These are phyloP conservation scores for Rhizomys pruinosus DNA, from an alignment of 2,113 vertebrate species.

Conservation along the genomic window DNA sequence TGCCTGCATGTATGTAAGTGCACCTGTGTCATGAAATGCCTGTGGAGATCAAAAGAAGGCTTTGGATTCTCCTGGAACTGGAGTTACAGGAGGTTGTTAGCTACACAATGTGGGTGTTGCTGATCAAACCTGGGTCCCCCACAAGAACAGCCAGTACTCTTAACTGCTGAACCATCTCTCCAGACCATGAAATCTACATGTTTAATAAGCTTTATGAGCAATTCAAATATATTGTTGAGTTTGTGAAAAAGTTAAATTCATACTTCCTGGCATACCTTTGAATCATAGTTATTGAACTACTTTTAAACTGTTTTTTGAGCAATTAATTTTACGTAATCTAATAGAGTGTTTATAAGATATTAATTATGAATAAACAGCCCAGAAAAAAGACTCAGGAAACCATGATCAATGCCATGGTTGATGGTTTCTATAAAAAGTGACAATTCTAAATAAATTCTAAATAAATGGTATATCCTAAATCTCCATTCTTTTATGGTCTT, in stretches of 20 bases:
- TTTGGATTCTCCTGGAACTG: too few relatives aligned
- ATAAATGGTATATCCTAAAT: background rate
- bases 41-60: too few relatives aligned
- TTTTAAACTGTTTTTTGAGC: constrained; percentile 7
- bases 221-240: background rate
- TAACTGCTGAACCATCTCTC: too few relatives aligned
- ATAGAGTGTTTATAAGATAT: background rate
- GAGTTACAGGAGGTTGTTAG: too few relatives aligned
- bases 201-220: background rate
- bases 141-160: too few relatives aligned
- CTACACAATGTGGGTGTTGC: too few relatives aligned
- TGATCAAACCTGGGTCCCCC: too few relatives aligned
- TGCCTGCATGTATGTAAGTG: too few relatives aligned
- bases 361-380: background rate
- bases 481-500: background rate
- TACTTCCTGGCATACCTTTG: background rate
- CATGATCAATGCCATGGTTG: background rate
- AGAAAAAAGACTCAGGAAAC: background rate
- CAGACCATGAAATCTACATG: background rate
- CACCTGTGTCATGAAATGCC: too few relatives aligned
- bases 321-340: background rate
- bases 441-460: background rate
- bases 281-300: background rate
- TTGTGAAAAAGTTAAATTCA: background rate
- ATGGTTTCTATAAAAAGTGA: background rate